These are phyloP conservation scores for Apocheima hispidaria DNA, from an alignment of 2,888 invertebrate genomes.

Conservation along the genomic window DNA sequence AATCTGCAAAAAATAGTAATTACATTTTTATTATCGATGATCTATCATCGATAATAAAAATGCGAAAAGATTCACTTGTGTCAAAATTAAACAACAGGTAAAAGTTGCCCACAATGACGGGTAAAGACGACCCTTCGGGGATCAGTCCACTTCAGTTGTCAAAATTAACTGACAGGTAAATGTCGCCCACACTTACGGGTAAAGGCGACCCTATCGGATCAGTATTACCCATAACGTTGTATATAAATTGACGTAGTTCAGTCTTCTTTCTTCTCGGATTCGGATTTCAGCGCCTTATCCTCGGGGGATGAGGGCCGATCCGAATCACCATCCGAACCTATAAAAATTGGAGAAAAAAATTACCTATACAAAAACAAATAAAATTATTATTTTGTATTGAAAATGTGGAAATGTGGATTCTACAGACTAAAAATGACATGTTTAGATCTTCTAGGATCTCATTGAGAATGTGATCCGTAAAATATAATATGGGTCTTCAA, in stretches of 20 bases:
- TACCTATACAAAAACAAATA: neutral
- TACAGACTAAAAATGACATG: too few species aligned
- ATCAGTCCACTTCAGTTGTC: neutral
- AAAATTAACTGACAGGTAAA: conserved; percentile 1
- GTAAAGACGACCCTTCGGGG: neutral
- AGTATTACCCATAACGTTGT: conserved; percentile 12
- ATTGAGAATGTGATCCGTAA: too few species aligned
- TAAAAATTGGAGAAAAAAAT: conserved; percentile 2
- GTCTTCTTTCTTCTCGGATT: conserved; percentile 78
- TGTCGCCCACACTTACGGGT: conserved; percentile 5
- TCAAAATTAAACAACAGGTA: neutral
- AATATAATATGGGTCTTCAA: too few species aligned
- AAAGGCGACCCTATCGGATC: conserved; percentile 7
- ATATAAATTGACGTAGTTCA: conserved; percentile 55
- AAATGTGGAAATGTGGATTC: too few species aligned
- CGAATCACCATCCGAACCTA: conserved; percentile 65
- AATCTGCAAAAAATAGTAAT: too few species aligned
- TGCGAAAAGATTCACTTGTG: too few species aligned
- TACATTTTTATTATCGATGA: too few species aligned
- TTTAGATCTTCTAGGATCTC: too few species aligned
- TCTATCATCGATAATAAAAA: too few species aligned
- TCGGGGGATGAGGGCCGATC: conserved; percentile 67
- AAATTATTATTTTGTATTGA: neutral
- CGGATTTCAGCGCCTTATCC: conserved; percentile 67
- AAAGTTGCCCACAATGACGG: neutral